phyloP scores from a whole-genome alignment of 2,113 vertebrate genomes.

The Echinops telfairi region DNA sequence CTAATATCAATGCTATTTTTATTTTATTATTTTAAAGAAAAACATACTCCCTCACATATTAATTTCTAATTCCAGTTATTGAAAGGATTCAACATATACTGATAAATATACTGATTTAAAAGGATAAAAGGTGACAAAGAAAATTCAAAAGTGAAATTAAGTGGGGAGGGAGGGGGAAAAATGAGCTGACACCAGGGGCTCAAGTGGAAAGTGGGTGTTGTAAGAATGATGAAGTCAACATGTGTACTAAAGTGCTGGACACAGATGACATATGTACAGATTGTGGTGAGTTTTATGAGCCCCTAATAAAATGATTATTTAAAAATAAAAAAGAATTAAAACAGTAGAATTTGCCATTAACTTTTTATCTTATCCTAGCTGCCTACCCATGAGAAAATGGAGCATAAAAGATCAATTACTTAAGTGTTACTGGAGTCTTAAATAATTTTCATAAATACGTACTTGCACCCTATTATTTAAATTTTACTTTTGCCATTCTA shows the following conservation, averaged over 20 bases:
- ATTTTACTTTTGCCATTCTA: not conserved
- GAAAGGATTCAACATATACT: not conserved
- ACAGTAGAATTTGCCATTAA: not conserved
- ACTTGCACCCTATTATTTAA: slow-evolving; percentile 3
- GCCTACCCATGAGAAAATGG: not conserved
- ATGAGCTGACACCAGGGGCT: too few relatives aligned
- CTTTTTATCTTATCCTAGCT: not conserved
- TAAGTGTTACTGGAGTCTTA: slow-evolving; percentile 26
- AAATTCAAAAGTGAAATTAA: not conserved
- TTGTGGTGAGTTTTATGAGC: too few relatives aligned
- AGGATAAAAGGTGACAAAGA: not conserved
- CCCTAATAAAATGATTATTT: too few relatives aligned
- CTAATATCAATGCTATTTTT: slow-evolving; percentile 14
- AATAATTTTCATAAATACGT: slow-evolving; percentile 47
- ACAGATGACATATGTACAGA: too few relatives aligned
- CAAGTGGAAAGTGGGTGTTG: too few relatives aligned
- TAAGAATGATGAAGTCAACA: too few relatives aligned
- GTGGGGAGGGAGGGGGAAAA: too few relatives aligned
- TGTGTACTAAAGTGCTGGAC: too few relatives aligned
- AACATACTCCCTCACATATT: not conserved
- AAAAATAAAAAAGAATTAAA: slow-evolving; percentile 21
- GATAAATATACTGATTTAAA: not conserved
- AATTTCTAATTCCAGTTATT: slow-evolving; percentile 33
- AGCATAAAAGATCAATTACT: not conserved
- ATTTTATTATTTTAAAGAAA: not conserved